A percentile compares a stretch with the other conserved stretches of the same genome.
Evolutionary conservation across 2,888 invertebrate genomes (phyloP).

Genomic region (Morpho deidamia): DNA sequence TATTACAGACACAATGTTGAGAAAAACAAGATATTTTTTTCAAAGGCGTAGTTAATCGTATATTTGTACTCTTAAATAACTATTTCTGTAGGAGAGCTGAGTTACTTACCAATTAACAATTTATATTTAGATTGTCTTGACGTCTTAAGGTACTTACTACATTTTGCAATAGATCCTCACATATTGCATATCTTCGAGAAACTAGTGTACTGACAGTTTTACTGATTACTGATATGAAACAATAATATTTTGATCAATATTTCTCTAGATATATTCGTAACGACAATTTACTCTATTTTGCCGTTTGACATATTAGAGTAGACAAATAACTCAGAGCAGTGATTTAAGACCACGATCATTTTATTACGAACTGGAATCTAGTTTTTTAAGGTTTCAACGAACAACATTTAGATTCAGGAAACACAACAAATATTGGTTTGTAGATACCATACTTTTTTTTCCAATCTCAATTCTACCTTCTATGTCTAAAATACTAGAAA

Average conservation of each 20-base stretch:
- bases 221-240: not conserved
- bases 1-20: not conserved
- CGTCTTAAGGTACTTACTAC: not conserved
- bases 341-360: too few species aligned
- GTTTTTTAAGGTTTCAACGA: too few species aligned
- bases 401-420: too few species aligned
- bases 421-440: too few species aligned
- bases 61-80: not conserved
- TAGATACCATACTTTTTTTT: too few species aligned
- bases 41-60: too few species aligned
- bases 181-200: too few species aligned
- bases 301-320: not conserved
- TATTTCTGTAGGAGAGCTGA: constrained; percentile 7
- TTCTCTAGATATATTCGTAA: not conserved
- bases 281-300: not conserved
- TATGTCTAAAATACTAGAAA: too few species aligned
- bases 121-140: constrained; percentile 7
- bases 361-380: too few species aligned
- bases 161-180: too few species aligned
- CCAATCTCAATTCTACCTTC: too few species aligned
- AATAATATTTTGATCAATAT: not conserved
- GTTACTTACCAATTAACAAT: constrained; percentile 21
- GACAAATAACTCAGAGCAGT: not conserved
- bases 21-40: not conserved
- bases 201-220: too few species aligned